Evolutionary conservation across 2,113 vertebrate species (phyloP), one percentile per base, ranked within the genome.

Genomic region (Prunella himalayana): DNA sequence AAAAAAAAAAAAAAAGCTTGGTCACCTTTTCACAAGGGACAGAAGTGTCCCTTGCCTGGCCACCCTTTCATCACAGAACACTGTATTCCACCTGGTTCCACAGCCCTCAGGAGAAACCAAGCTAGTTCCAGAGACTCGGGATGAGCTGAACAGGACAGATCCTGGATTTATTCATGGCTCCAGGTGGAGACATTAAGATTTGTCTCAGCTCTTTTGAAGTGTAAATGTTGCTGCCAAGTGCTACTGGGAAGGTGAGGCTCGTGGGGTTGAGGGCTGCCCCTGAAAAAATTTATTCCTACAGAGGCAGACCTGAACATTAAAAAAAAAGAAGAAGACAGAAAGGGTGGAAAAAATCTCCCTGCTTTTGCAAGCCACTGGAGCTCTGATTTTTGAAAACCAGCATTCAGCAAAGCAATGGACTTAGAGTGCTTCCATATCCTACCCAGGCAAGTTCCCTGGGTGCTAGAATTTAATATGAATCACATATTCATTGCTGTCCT

Each of bases 381-480:
- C 19, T 83, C 35, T 8, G 15, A 19, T 37, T 56, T 78, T 82
- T 92, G 24, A 41, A 91, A 91, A 60, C 27, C 35, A 60, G 24
- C 20, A 17, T 37, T 91, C 56, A 70, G 64, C n/a, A 66, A 45
- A 91, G 42, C 1, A 1, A 28, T 2, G 6, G 31, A 45, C 14
- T 37, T 69, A 6, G 0, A 0, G 13, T 33, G 51, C 37, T 3
- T 56, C 65, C 31, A 13, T 60, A 23, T 25, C 56, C 41, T 41
- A 63, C 11, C 18, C 2, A 1, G 39, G 42, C 19, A 39, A 68
- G 45, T 20, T 73, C 41, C 16, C 59, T 41, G 50, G 28, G 9
- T 54, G 50, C 50, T 53, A 78, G 28, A 16, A 28, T 59, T 83
- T 53, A 47, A 68, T 22, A 66, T 77, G 50, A 91, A 88, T 81